Base-by-base conservation (phyloP, 2,888 invertebrate genomes). In the Zele albiditarsus region DNA sequence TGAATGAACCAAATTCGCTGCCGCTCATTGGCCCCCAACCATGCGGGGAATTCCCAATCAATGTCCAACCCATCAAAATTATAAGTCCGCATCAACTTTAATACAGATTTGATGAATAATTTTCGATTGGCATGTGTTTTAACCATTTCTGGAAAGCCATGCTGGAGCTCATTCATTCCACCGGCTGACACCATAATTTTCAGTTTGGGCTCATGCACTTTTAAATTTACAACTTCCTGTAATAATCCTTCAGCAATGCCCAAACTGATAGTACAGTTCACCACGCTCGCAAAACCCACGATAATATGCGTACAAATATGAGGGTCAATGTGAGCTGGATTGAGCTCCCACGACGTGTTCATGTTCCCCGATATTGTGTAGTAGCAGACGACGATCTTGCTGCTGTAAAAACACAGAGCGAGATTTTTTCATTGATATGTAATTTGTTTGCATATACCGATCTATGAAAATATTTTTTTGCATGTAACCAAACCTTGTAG, bases 21-120 rank as follows among this genome's bases (percentile, higher is more conserved):
- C 28, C 92, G 89, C 76, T 89, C 89, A 79, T 87, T 83, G 23
- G 78, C 82, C 66, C 82, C 86, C 57, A 86, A 82, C 84, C 94
- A 91, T 0, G 92, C 94, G 1, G 97, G 97, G 88, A 96, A 97
- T 86, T 97, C 97, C 96, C 96, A 96, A 86, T 96, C 96, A 38
- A 96, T 89, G 89, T 96, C 95, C 0, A 95, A 88, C 6, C 95
- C 95, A 88, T 95, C 94, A 33, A 94, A 88, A 49, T 90, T 90
- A 78, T 91, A 91, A 31, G 90, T 89, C 76, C 90, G 90, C 38
- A 94, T 89, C 57, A 91, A 87, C 76, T 90, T 85, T 80, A 91
- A 82, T 25, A 91, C 89, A 6, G 92, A 91, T 77, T 85, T 84
- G 60, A 92, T 91, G 83, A 93, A 93, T 75, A 91, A 92, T 90